Base-by-base conservation (phyloP, 2,797 vertebrate species). In the Gorsachius magnificus region DNA sequence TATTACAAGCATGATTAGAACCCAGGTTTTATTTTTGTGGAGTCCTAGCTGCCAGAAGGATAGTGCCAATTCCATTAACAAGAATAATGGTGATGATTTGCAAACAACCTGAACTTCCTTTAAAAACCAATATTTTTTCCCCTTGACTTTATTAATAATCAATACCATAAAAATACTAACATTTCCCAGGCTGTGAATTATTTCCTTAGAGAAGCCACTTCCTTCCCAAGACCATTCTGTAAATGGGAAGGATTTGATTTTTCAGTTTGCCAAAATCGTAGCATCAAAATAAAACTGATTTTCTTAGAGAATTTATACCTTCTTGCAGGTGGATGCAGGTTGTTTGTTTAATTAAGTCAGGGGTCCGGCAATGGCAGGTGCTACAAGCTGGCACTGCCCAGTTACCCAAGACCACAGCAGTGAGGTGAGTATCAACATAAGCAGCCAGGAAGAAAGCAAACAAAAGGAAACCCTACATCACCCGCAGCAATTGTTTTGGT, bases 131-230 rank as follows among this genome's bases (percentile, higher is more conserved):
- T 50, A 91, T 10, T 29, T 60, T 68, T 79, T 54, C 51, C 53
- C 80, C 64, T 89, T 90, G 60, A 71, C 33, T 91, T 95, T 93
- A 92, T 58, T 80, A 95, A 89, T 63, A 94, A 97, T 94, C 81
- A 90, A 88, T 94, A 89, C 28, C 43, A 87, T 43, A 89, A 91
- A 96, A 97, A 91, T 16, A 94, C 43, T 81, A 95, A 74, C 64
- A 92, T 63, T 10, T 87, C 83, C 78, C 64, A 94, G 57, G 58
- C 70, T 95, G 71, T 54, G 54, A 91, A 65, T 84, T 19, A 93
- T 88, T 96, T 96, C 90, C 90, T 95, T 14, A 69, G 51, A 92
- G 76, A 96, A 89, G 60, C 43, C 61, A 64, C 50, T 26, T 90
- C 58, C 36, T 95, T 83, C n/a, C 79, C 77, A 60, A 83, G 35